phyloP scores from a whole-genome alignment of 2,888 invertebrate species.

The Oeneis ivallda region DNA sequence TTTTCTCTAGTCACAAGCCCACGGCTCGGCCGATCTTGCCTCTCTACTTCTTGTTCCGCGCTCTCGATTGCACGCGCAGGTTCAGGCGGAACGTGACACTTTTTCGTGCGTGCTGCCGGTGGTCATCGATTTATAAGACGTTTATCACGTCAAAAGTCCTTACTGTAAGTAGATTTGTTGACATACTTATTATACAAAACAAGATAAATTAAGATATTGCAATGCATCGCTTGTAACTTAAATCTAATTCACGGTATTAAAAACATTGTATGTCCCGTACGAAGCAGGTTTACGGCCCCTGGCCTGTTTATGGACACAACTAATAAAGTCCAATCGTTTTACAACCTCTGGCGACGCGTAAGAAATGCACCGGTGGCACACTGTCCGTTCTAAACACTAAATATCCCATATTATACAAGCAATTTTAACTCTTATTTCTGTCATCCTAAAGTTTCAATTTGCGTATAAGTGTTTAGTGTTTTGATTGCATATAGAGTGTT shows the following conservation, averaged over 20 bases:
- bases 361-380: conserved; percentile 37
- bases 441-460: background rate
- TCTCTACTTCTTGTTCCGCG: too few relatives aligned
- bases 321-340: conserved; percentile 74
- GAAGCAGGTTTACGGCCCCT: conserved; percentile 60
- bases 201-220: background rate
- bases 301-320: conserved; percentile 73
- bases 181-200: too few relatives aligned
- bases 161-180: too few relatives aligned
- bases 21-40: too few relatives aligned
- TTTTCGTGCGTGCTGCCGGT: too few relatives aligned
- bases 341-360: conserved; percentile 46
- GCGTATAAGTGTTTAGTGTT: background rate
- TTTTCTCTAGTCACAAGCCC: too few relatives aligned
- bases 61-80: too few relatives aligned
- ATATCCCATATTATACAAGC: conserved; percentile 8
- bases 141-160: too few relatives aligned
- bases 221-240: conserved; percentile 21
- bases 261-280: conserved; percentile 43
- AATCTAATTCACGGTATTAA: conserved; percentile 36
- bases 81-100: too few relatives aligned
- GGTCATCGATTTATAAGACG: too few relatives aligned
- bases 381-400: conserved; percentile 18
- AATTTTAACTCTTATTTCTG: conserved; percentile 9
- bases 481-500: conserved; percentile 13